Conservation (phyloP, 2,888 invertebrate genomes). For the Timandra comae region DNA sequence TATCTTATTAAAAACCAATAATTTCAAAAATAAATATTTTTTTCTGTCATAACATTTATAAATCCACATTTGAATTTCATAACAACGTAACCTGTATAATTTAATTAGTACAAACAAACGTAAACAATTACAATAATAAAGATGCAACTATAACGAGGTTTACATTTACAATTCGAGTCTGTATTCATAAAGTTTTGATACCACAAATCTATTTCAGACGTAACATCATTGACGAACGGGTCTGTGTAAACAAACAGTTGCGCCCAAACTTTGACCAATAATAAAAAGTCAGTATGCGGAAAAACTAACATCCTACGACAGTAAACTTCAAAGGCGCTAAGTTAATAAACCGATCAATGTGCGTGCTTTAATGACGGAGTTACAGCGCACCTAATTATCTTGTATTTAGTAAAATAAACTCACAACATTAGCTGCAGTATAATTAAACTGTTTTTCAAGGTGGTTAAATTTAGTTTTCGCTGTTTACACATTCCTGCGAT, state of each 20-base stretch:
- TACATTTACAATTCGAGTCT: conserved; percentile 29
- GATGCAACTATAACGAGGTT: conserved; percentile 15
- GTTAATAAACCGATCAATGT: conserved; percentile 70
- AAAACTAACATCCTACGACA: conserved; percentile 73
- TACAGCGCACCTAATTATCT: conserved; percentile 54
- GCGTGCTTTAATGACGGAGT: conserved; percentile 50
- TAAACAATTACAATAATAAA: conserved; percentile 7
- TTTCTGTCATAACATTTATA: too few species aligned
- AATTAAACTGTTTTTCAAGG: conserved; percentile 16
- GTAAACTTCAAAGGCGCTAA: conserved; percentile 64
- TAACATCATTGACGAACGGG: conserved; percentile 47
- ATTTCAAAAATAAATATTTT: too few species aligned
- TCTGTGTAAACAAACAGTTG: conserved; percentile 68
- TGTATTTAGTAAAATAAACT: conserved; percentile 19
- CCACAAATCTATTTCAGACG: conserved; percentile 70
- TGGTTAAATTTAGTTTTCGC: conserved; percentile 15
- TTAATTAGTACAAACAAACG: not conserved
- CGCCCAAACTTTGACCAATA: conserved; percentile 74
- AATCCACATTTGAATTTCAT: too few species aligned
- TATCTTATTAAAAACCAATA: too few species aligned
- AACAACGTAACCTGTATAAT: too few species aligned
- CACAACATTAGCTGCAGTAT: conserved; percentile 14
- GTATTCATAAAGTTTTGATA: conserved; percentile 66
- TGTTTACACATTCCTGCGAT: conserved; percentile 18
- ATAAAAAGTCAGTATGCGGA: conserved; percentile 75